Evolutionary conservation across 2,113 vertebrate genomes (phyloP).

Genomic region (Percina caprodes): DNA sequence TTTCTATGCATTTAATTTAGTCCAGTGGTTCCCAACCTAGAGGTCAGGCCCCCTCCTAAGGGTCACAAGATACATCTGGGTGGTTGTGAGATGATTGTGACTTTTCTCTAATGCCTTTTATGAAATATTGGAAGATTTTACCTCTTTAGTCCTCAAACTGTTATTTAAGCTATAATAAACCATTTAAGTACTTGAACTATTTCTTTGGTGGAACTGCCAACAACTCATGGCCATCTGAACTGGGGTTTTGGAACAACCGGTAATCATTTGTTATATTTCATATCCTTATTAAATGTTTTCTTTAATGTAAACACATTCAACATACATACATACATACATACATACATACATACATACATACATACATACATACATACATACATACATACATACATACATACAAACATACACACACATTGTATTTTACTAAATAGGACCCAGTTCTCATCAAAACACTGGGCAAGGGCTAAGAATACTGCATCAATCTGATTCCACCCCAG

Average conservation of each 20-base stretch:
- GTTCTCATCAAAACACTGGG: constrained; percentile 49
- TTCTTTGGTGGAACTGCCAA: no score
- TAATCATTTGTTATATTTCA: neutral
- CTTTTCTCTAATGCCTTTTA: neutral
- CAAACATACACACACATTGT: no score
- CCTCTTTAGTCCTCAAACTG: neutral
- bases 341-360: neutral
- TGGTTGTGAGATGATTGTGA: no score
- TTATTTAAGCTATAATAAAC: no score
- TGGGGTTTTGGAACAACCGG: neutral
- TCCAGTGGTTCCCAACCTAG: neutral
- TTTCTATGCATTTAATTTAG: neutral
- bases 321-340: neutral
- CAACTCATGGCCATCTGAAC: no score
- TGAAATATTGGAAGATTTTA: neutral
- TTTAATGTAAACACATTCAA: neutral
- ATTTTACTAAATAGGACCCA: constrained; percentile 18
- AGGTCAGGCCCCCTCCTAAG: neutral
- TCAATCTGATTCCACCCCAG: constrained; percentile 22
- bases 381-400: neutral
- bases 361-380: no score
- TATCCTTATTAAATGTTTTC: neutral
- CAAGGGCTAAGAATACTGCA: constrained; percentile 51
- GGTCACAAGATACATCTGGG: neutral
- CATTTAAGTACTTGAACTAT: no score